Percentiles rank a stretch among this genome's conserved stretches.
Evolutionary conservation across 2,888 invertebrate species (phyloP).

Genomic region (Pammene fasciana): DNA sequence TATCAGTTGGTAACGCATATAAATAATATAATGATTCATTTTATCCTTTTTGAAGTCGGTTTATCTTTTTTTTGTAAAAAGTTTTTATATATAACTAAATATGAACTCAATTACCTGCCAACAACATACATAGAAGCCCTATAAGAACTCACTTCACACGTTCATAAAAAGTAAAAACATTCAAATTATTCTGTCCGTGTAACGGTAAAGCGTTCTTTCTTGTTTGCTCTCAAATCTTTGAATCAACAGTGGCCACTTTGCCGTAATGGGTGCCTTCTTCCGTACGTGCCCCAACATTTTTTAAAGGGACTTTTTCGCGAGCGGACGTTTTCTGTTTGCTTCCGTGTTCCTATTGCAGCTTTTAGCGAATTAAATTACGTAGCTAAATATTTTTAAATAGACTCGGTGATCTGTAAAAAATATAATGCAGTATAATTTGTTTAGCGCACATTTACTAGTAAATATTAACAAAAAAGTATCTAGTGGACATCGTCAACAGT

Average conservation of each 20-base stretch:
- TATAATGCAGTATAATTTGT: too few relatives aligned
- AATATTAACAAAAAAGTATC: too few relatives aligned
- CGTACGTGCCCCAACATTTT: constrained; percentile 83
- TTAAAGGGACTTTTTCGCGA: constrained; percentile 82
- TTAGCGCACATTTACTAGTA: too few relatives aligned
- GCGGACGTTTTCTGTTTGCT: constrained; percentile 68
- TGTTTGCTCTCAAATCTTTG: constrained; percentile 76
- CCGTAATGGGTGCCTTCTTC: constrained; percentile 80
- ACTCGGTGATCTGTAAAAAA: too few relatives aligned
- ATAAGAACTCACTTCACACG: background rate
- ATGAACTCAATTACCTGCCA: background rate
- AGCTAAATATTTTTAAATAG: constrained; percentile 6
- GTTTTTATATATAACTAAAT: too few relatives aligned
- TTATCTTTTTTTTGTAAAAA: too few relatives aligned
- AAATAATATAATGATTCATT: too few relatives aligned
- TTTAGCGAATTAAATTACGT: constrained; percentile 29
- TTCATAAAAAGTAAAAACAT: constrained; percentile 1
- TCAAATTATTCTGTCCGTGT: constrained; percentile 26
- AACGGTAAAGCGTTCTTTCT: constrained; percentile 49
- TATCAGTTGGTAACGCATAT: too few relatives aligned
- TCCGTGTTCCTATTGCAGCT: constrained; percentile 59
- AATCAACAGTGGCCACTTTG: constrained; percentile 80
- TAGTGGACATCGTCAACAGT: too few relatives aligned
- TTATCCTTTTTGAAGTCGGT: too few relatives aligned
- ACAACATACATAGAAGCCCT: too few relatives aligned